Evolutionary conservation across 2,797 vertebrate species (phyloP).

Genomic region (Xiphophorus birchmanni): DNA sequence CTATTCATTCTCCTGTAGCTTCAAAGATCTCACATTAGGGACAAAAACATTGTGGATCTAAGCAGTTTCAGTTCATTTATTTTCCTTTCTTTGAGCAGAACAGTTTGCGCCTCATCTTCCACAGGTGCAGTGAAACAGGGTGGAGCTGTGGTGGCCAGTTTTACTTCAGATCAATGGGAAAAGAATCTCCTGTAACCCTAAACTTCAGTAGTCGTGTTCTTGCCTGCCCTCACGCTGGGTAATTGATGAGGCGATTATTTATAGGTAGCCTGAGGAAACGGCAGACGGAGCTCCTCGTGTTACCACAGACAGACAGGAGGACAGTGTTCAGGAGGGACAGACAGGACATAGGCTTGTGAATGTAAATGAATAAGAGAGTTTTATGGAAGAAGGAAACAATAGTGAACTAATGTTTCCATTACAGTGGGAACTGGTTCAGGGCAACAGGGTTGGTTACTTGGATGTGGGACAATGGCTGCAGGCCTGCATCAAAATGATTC

Average conservation of each 20-base stretch:
- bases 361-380: constrained; percentile 46
- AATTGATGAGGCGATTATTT: constrained; percentile 78
- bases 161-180: constrained; percentile 57
- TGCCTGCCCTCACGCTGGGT: constrained; percentile 56
- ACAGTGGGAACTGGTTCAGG: constrained; percentile 22
- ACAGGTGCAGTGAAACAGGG: constrained; percentile 57
- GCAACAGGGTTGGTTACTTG: constrained; percentile 22
- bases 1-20: constrained; percentile 15
- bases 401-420: constrained; percentile 19
- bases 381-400: constrained; percentile 36
- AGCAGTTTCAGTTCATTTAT: constrained; percentile 25
- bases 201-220: constrained; percentile 42
- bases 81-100: constrained; percentile 10
- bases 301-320: constrained; percentile 63
- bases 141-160: constrained; percentile 57
- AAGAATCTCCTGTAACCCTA: constrained; percentile 74
- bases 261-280: constrained; percentile 50
- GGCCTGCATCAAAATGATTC: not conserved
- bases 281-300: constrained; percentile 59
- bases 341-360: constrained; percentile 37
- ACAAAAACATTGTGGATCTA: constrained; percentile 14
- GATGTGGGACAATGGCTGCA: constrained; percentile 16
- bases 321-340: constrained; percentile 38
- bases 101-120: constrained; percentile 39
- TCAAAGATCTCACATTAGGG: constrained; percentile 24